Evolutionary conservation across 2,888 invertebrate genomes (phyloP).

Genomic region (Zootermopsis nevadensis): DNA sequence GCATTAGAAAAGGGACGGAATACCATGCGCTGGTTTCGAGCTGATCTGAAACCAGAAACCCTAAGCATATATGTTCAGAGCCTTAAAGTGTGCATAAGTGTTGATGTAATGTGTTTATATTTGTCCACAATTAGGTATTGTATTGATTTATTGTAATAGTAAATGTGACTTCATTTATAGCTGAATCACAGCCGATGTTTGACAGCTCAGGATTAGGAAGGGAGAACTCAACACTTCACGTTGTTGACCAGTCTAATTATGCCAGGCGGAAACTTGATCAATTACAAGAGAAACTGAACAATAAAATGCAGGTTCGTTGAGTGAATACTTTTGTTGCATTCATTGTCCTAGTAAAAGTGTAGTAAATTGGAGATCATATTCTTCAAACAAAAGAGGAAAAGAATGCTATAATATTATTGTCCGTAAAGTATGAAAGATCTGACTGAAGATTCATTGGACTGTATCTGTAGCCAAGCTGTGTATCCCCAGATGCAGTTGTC

Average conservation of each 20-base stretch:
- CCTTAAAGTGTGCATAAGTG: too few relatives aligned
- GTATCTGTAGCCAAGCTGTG: too few relatives aligned
- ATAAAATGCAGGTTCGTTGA: slow-evolving; percentile 75
- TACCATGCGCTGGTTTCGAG: too few relatives aligned
- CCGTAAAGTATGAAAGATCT: too few relatives aligned
- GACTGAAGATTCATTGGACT: too few relatives aligned
- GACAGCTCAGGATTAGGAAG: not conserved
- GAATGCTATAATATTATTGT: too few relatives aligned
- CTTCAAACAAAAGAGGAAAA: too few relatives aligned
- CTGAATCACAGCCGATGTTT: slow-evolving; percentile 9
- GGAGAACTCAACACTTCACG: slow-evolving; percentile 1
- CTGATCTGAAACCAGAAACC: too few relatives aligned
- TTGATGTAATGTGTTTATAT: slow-evolving; percentile 56
- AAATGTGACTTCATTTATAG: slow-evolving; percentile 3
- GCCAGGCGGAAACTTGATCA: slow-evolving; percentile 85
- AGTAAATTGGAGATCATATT: too few relatives aligned
- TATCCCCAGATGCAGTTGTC: too few relatives aligned
- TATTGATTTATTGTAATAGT: slow-evolving; percentile 2
- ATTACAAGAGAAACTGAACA: slow-evolving; percentile 84
- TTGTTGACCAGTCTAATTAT: slow-evolving; percentile 80
- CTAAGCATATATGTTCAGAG: too few relatives aligned
- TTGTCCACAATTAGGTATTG: slow-evolving; percentile 53
- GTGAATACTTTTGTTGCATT: not conserved
- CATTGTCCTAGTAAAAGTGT: not conserved
- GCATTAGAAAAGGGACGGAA: too few relatives aligned